Evolutionary conservation across 2,888 invertebrate species (phyloP), one percentile per base, ranked within the genome.

Genomic region (Tinea trinotella): DNA sequence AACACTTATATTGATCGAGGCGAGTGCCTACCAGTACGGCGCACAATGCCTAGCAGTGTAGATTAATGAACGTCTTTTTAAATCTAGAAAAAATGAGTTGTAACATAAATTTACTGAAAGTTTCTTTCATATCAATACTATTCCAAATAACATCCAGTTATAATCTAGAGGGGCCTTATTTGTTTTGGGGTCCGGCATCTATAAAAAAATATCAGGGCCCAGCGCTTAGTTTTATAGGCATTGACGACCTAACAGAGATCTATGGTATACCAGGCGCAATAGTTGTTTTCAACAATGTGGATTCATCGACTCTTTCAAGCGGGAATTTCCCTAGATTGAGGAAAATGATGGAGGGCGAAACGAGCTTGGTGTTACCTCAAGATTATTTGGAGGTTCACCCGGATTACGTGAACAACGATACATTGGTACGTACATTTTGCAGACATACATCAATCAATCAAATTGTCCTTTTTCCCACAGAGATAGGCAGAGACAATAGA

Each of bases 221-320:
- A 30, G 88, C 89, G 1, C 62, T 90, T 24, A 78, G 81, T 56
- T 85, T 80, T 53, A 64, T 88, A 40, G 85, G 84, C 53, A 88
- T 89, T 60, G 87, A 87, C 74, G 84, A 87, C 55, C 67, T 90
- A 64, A 84, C 86, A 73, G 79, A 78, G 62, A 80, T 90, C n/a
- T 90, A 88, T 59, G 81, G 79, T 30, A 87, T 87, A 56, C 87
- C 84, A 60, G 85, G 87, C 44, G 88, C 89, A 2, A 87, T 90
- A 22, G 86, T 89, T 57, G 84, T 90, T 58, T 90, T 89, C 61
- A 87, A 89, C 55, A 87, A 89, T 62, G 89, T 89, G 68, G 85
- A 83, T 56, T 84, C 88, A 0, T 82, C 76, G 62, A 87, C 87
- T 3, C 67, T 89, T 58, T 87, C 88, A 55, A 80, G 82, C 55